Percentiles rank a stretch among this genome's conserved stretches.
phyloP scores from a whole-genome alignment of 2,888 invertebrate species.

The Melanostoma mellinum region DNA sequence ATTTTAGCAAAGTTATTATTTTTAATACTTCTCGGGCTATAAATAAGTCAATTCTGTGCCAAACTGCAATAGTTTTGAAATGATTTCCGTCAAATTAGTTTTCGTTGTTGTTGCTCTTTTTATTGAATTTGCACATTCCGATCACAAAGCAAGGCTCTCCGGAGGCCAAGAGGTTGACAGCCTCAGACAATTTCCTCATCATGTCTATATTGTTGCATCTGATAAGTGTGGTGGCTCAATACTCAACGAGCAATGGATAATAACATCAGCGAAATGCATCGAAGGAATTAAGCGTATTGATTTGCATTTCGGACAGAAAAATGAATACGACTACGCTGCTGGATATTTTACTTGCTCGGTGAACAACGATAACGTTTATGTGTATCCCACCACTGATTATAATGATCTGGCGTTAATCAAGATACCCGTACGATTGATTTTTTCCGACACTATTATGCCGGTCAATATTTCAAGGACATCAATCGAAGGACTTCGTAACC shows the following conservation, averaged over 20 bases:
- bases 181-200: constrained; percentile 60
- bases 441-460: constrained; percentile 28
- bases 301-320: constrained; percentile 33
- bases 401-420: constrained; percentile 60
- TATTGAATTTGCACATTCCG: background rate
- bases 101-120: background rate
- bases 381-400: constrained; percentile 60
- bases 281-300: constrained; percentile 14
- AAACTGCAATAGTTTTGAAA: background rate
- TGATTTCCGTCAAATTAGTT: constrained; percentile 13
- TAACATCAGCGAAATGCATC: constrained; percentile 57
- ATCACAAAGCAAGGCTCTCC: constrained; percentile 24
- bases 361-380: constrained; percentile 25
- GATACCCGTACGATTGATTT: constrained; percentile 44
- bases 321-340: background rate
- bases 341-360: constrained; percentile 38
- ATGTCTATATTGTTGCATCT: constrained; percentile 41
- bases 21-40: background rate
- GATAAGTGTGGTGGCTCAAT: constrained; percentile 60
- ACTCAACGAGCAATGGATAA: constrained; percentile 54
- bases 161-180: constrained; percentile 57
- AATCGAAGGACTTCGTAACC: constrained; percentile 1
- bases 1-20: too few species aligned
- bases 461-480: constrained; percentile 16
- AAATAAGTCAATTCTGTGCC: background rate